These are phyloP conservation scores for Salvelinus alpinus DNA, from an alignment of 2,113 vertebrate species.

Conservation along the genomic window DNA sequence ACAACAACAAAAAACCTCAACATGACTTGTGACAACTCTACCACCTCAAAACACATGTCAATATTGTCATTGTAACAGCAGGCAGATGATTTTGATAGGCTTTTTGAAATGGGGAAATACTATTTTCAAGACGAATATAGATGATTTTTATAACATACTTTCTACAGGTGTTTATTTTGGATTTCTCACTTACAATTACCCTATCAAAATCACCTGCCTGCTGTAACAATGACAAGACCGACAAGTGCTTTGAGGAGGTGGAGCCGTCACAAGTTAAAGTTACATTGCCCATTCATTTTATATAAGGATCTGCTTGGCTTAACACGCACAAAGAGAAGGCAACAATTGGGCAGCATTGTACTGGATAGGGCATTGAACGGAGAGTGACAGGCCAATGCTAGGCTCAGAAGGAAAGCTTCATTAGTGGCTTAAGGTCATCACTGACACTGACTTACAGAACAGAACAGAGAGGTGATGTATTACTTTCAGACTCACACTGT, in stretches of 20 bases:
- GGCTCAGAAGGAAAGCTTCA: slow-evolving; percentile 34
- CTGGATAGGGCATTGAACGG: slow-evolving; percentile 22
- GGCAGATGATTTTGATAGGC: too few species aligned
- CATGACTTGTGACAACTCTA: not conserved
- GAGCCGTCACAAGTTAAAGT: slow-evolving; percentile 30
- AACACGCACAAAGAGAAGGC: slow-evolving; percentile 37
- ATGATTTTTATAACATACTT: not conserved
- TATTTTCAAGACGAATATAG: not conserved
- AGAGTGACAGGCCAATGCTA: slow-evolving; percentile 46
- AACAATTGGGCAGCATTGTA: slow-evolving; percentile 29
- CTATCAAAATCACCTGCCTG: not conserved
- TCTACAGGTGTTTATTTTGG: not conserved
- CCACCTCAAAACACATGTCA: too few species aligned
- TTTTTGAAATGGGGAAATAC: not conserved
- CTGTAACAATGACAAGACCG: not conserved
- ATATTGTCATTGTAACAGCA: too few species aligned
- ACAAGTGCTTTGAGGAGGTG: slow-evolving; percentile 6
- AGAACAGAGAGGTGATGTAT: slow-evolving; percentile 33
- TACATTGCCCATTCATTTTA: slow-evolving; percentile 55
- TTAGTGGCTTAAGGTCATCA: slow-evolving; percentile 27
- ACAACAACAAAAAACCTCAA: not conserved
- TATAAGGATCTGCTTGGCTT: slow-evolving; percentile 55
- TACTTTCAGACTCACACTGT: slow-evolving; percentile 34
- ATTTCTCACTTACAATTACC: not conserved
- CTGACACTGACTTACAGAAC: slow-evolving; percentile 30